Evolutionary conservation across 2,888 invertebrate species (phyloP).

Genomic region (Cerastis leucographa): DNA sequence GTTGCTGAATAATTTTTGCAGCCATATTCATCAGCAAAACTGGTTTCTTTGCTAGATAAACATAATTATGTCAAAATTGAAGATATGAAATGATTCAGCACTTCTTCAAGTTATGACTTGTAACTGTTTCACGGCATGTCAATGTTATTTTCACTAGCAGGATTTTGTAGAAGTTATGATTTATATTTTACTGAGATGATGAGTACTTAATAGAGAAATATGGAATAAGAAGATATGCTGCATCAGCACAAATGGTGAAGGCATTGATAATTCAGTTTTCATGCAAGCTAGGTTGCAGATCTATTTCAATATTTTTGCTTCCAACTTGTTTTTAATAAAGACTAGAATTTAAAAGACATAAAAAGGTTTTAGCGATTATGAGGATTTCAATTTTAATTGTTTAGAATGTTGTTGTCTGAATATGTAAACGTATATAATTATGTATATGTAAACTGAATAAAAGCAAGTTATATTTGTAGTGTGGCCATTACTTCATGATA

Average conservation of each 20-base stretch:
- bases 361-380: neutral
- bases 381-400: neutral
- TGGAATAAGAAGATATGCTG: neutral
- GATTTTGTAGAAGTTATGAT: neutral
- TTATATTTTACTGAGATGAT: neutral
- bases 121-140: neutral
- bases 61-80: constrained; percentile 27
- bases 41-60: constrained; percentile 33
- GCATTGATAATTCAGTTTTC: neutral
- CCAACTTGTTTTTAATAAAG: neutral
- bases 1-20: constrained; percentile 18
- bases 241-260: neutral
- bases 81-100: constrained; percentile 32
- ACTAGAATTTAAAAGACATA: neutral
- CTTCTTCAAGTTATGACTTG: neutral
- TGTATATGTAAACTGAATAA: neutral
- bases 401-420: neutral
- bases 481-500: constrained; percentile 6
- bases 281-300: neutral
- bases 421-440: no score
- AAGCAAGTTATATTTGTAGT: neutral
- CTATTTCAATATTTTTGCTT: neutral
- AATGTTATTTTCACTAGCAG: neutral
- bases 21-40: constrained; percentile 29
- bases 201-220: neutral